Base-by-base conservation (phyloP, 92 coral and sea anemone genomes). In the Palythoa grandiflora region DNA sequence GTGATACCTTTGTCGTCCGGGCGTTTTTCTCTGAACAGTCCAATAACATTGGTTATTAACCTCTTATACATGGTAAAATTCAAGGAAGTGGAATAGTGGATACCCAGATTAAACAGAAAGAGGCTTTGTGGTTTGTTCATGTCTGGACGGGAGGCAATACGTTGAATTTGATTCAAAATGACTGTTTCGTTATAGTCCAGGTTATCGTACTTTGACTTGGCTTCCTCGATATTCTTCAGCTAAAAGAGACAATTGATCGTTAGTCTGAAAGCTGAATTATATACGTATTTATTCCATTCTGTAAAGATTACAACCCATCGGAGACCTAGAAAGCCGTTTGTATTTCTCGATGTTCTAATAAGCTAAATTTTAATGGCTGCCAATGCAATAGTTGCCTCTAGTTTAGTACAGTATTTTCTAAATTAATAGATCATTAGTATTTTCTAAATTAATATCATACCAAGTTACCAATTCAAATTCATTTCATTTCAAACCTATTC, bases 21-120 rank as follows among this genome's bases (percentile, higher is more conserved):
- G 48, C 38, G 51, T 0, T 39, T 84, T 15, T 70, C 79, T 66
- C 17, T 68, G 37, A 92, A 6, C n/a, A 92, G 83, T 70, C 28
- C 74, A 2, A 92, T 68, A 38, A 87, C 91, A 35, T 63, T 88
- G 19, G 88, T 79, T 38, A 92, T 79, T 2, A 92, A 91, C 65
- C 48, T 71, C 68, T 78, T 80, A 87, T 86, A 92, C 47, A 74
- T 76, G 48, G 93, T 87, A 66, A 92, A 92, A 76, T 90, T 92
- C 9, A 92, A 79, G 38, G 93, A 77, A 5, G 87, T 44, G 2
- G 93, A 76, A 54, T 87, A 92, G 71, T 92, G 94, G n/a, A 90
- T 87, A 10, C 92, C 94, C 14, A 92, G 86, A 39, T 92, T 92
- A 40, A 92, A 86, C 17, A 92, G 78, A 21, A 92, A 92, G 13